Evolutionary conservation across 2,888 invertebrate species (phyloP).

Genomic region (Antheraea assamensis): DNA sequence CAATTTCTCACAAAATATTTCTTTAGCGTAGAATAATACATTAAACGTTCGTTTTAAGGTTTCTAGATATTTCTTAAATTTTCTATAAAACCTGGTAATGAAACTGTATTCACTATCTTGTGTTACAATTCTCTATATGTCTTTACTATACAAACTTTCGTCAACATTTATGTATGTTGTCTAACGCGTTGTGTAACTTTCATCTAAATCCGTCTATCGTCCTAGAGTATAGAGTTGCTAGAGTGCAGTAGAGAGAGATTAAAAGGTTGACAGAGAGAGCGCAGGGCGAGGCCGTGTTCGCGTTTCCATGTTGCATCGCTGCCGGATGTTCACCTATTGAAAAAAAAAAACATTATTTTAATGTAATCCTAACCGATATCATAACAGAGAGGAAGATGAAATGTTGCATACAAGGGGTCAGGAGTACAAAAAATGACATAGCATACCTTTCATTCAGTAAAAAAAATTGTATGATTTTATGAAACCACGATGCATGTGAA

Average conservation of each 20-base stretch:
- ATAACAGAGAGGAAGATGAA: no score
- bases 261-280: conserved; percentile 79
- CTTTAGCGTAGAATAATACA: no score
- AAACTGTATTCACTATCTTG: not conserved
- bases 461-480: no score
- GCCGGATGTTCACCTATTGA: conserved; percentile 92
- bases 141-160: conserved; percentile 20
- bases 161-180: conserved; percentile 26
- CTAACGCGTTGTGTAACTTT: conserved; percentile 54
- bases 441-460: no score
- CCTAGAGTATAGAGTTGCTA: conserved; percentile 78
- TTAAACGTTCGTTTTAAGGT: no score
- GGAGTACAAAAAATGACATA: no score
- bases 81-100: not conserved
- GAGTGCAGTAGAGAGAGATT: conserved; percentile 81
- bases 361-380: not conserved
- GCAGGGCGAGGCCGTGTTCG: conserved; percentile 87
- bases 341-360: conserved; percentile 32
- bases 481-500: no score
- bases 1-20: no score
- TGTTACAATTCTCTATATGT: not conserved
- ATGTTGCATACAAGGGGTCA: no score
- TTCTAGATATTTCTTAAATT: no score
- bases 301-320: conserved; percentile 93
- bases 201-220: conserved; percentile 74